A percentile compares a stretch with the other conserved stretches of the same genome.
Evolutionary conservation across 2,888 invertebrate species (phyloP).

Genomic region (Andrena marginata): DNA sequence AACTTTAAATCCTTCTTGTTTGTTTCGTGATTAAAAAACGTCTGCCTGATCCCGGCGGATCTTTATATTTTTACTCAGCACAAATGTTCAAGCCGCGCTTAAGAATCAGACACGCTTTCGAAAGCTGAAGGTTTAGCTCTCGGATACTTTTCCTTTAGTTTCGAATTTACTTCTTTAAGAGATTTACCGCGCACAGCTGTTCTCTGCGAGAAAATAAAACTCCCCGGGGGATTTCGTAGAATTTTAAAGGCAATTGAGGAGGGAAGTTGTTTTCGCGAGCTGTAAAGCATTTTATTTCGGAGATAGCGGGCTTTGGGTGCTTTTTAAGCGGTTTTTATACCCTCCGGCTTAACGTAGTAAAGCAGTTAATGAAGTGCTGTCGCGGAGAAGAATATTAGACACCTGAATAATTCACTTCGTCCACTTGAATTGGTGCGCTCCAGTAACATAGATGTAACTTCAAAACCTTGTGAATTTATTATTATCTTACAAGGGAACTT

Average conservation of each 20-base stretch:
- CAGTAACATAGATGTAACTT: not conserved
- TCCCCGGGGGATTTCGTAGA: constrained; percentile 10
- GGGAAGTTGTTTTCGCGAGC: constrained; percentile 26
- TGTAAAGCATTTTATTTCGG: constrained; percentile 36
- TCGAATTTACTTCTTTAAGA: constrained; percentile 18
- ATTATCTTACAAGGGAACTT: not conserved
- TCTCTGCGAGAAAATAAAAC: constrained; percentile 20
- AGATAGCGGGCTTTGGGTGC: not conserved
- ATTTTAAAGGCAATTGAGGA: constrained; percentile 29
- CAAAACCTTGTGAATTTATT: not conserved
- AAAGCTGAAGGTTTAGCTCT: not conserved
- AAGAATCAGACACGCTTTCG: not conserved
- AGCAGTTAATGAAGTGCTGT: constrained; percentile 15
- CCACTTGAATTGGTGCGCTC: not conserved
- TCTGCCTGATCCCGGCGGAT: not conserved
- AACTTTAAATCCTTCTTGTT: no score
- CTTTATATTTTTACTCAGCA: not conserved
- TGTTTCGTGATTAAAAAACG: not conserved
- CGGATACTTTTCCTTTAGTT: not conserved
- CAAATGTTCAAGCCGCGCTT: not conserved
- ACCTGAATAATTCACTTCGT: constrained; percentile 15
- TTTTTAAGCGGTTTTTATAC: constrained; percentile 28
- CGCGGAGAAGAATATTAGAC: constrained; percentile 8
- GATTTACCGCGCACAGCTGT: constrained; percentile 16
- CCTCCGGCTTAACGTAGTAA: constrained; percentile 6